Base-by-base conservation (phyloP, 2,888 invertebrate genomes). In the Protophormia terraenovae region DNA sequence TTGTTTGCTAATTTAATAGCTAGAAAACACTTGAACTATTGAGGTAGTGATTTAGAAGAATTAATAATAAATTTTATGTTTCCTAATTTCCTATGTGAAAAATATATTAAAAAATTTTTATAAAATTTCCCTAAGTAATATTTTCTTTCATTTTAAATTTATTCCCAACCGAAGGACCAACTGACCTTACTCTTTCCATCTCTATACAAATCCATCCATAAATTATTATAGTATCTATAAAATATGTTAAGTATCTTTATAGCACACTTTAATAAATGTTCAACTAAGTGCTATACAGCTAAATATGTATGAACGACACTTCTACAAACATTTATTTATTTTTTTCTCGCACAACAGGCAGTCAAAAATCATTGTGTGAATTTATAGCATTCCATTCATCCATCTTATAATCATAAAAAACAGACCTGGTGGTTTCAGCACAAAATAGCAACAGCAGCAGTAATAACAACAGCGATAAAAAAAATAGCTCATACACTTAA, bases 171-270 rank as follows among this genome's bases (percentile, higher is more conserved):
- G 2, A n/a, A 16, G 45, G 2, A 24, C 14, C 6, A 53, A 5
- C 24, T 53, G 7, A 24, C 14, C 27, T 53, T 12, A 14, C 53
- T 53, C 6, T 14, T 2, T 14, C 1, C 3, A 24, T 4, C 6
- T 53, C 5, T 27, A 12, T 55, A 55, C 55, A 50, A 19, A 7
- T 5, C 29, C 7, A 16, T 14, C 27, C n/a, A 14, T 55, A n/a
- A 55, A 55, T 5, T 55, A 55, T 55, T 19, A 19, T 35, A 16
- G 3, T 5, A 32, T 32, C 10, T 10, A 60, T 60, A 35, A 82
- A 78, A 83, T 73, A 69, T 69, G 55, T 69, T 71, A 79, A 79
- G 55, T 79, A 55, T 84, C 35, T 64, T 75, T 75, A 71, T 47
- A 55, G 69, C 75, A 81, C 75, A 81, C 75, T 75, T 75, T 75